A percentile compares a stretch with the other conserved stretches of the same genome.
phyloP scores from a whole-genome alignment of 2,888 invertebrate species.

The Sinodicranocentrus sp. region DNA sequence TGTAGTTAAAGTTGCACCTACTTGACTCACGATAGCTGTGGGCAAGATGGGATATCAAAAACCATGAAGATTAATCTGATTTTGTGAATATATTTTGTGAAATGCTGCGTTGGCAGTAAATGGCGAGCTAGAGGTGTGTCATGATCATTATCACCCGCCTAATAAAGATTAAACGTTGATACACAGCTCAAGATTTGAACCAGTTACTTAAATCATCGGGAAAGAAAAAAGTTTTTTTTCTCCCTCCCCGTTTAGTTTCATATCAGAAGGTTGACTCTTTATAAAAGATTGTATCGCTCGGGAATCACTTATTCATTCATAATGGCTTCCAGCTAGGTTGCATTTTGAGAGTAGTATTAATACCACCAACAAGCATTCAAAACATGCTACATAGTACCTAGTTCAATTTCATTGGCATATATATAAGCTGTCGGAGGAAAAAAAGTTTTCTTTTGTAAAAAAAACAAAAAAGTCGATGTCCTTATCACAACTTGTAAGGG shows the following conservation, averaged over 20 bases:
- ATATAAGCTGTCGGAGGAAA: neutral
- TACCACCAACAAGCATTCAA: neutral
- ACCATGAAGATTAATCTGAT: conserved; percentile 13
- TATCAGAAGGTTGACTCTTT: conserved; percentile 42
- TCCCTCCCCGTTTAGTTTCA: neutral
- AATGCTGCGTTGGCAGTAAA: conserved; percentile 13
- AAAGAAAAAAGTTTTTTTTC: conserved; percentile 20
- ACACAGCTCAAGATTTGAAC: conserved; percentile 47
- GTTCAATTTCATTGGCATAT: neutral
- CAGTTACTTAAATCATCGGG: conserved; percentile 54
- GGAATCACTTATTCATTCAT: conserved; percentile 50
- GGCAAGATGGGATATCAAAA: conserved; percentile 30
- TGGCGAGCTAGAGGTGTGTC: conserved; percentile 55
- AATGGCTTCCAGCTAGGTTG: conserved; percentile 50
- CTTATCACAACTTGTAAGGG: neutral
- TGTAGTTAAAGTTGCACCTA: conserved; percentile 54
- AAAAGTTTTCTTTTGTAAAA: neutral
- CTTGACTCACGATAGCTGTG: conserved; percentile 47
- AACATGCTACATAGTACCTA: neutral
- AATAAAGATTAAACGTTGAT: conserved; percentile 62
- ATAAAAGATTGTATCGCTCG: conserved; percentile 35
- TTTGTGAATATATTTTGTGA: neutral
- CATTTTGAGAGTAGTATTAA: neutral
- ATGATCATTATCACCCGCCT: conserved; percentile 59
- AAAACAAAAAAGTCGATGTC: too few relatives aligned